Evolutionary conservation across 1,140 invertebrate genomes (phyloP), one percentile per base, ranked within the genome.

Genomic region (Eupeodes corollae): DNA sequence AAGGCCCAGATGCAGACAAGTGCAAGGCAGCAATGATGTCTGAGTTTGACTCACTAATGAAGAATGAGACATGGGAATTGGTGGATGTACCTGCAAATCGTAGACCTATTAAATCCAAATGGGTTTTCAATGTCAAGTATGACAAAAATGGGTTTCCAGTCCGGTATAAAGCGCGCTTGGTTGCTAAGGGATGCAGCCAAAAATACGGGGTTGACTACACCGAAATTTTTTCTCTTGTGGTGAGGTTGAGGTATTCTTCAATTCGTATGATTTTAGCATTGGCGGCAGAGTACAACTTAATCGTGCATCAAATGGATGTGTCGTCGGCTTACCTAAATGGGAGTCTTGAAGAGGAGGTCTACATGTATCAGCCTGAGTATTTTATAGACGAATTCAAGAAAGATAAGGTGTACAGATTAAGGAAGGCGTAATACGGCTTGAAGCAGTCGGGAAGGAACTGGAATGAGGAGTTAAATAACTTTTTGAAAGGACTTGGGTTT

Each of bases 251-350:
- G 14, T 49, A 49, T 45, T 31, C 51, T n/a, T 46, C 52, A 58
- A 37, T 72, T 58, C 57, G 64, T 57, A 40, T 63, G 18, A 51
- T 71, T 6, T 42, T 70, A 11, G 53, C 57, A 32, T 6, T 59
- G 31, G 54, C 57, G n/a, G 56, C 34, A 2, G 41, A 55, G 53
- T 47, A 51, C 42, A 55, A 55, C 51, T 46, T 62, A 38, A 31
- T 56, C 45, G 44, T 63, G 38, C 43, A 55, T 31, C 61, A 70
- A 13, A 55, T 68, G 47, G 70, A 73, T 53, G 58, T 63, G 2
- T 59, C 56, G 42, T 65, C 65, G 9, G 72, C 72, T 1, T 74
- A 68, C 52, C 50, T 74, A 13, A 57, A 74, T 56, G 69, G 70
- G 26, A 48, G 59, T 21, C 55, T 70, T 32, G 51, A 70, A 14